Percentiles rank a stretch among this genome's conserved stretches.
These are phyloP conservation scores for Balanococcus diminutus DNA, from an alignment of 2,888 invertebrate genomes.

Conservation along the genomic window DNA sequence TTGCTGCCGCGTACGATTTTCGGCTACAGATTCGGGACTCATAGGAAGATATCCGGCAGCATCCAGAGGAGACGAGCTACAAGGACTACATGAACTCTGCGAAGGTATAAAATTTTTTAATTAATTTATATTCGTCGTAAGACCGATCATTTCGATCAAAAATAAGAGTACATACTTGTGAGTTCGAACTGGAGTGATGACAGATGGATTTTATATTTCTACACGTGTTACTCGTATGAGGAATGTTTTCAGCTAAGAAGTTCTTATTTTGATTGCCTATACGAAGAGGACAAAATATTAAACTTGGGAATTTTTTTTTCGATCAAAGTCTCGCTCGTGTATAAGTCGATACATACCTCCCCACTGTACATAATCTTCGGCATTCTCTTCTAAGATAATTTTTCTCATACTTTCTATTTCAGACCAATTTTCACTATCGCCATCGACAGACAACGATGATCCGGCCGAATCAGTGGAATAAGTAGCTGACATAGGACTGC, in stretches of 20 bases:
- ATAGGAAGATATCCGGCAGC: slow-evolving; percentile 65
- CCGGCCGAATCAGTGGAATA: slow-evolving; percentile 73
- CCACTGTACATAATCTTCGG: slow-evolving; percentile 66
- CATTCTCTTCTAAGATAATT: slow-evolving; percentile 70
- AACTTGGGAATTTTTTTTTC: not conserved
- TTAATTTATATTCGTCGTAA: not conserved
- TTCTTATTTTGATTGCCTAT: slow-evolving; percentile 47
- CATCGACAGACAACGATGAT: slow-evolving; percentile 71
- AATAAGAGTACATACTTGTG: slow-evolving; percentile 16
- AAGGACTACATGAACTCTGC: slow-evolving; percentile 61
- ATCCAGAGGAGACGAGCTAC: slow-evolving; percentile 62
- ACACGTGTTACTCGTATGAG: slow-evolving; percentile 36
- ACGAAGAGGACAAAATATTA: not conserved
- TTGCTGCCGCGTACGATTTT: slow-evolving; percentile 44
- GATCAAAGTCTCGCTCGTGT: not conserved
- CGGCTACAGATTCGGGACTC: slow-evolving; percentile 61
- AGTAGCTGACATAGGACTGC: slow-evolving; percentile 68
- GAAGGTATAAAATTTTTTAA: not conserved
- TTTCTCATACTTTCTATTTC: slow-evolving; percentile 63
- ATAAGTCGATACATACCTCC: slow-evolving; percentile 16
- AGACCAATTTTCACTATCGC: slow-evolving; percentile 61
- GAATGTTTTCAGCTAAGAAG: slow-evolving; percentile 51
- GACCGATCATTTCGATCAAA: not conserved
- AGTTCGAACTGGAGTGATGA: slow-evolving; percentile 48
- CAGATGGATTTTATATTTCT: slow-evolving; percentile 44